Evolutionary conservation across 2,797 vertebrate species (phyloP).

Genomic region (Oryzias sinensis): DNA sequence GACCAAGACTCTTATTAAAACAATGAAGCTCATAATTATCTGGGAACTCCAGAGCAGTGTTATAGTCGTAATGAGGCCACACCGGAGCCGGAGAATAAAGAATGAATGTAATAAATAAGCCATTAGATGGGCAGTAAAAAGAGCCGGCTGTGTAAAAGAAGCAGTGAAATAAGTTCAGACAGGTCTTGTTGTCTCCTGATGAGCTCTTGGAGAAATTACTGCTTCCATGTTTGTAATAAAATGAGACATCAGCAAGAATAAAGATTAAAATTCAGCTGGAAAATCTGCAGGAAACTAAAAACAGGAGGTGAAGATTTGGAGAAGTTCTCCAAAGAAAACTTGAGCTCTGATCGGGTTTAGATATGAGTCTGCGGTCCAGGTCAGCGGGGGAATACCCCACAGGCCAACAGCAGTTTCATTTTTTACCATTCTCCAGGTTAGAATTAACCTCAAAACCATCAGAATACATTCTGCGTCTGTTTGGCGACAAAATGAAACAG

Average conservation of each 20-base stretch:
- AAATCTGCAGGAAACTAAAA: too few species aligned
- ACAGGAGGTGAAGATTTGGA: too few species aligned
- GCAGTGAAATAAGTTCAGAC: slow-evolving; percentile 67
- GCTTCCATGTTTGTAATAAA: slow-evolving; percentile 22
- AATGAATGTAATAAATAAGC: slow-evolving; percentile 84
- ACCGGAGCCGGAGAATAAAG: slow-evolving; percentile 80
- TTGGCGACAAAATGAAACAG: too few species aligned
- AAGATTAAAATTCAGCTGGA: too few species aligned
- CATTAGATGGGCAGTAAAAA: slow-evolving; percentile 80
- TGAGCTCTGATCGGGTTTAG: too few species aligned
- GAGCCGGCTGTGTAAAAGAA: slow-evolving; percentile 56
- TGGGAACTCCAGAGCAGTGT: slow-evolving; percentile 78
- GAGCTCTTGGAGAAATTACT: slow-evolving; percentile 54
- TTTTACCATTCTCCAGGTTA: too few species aligned
- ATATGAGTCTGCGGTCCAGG: too few species aligned
- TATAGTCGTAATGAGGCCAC: slow-evolving; percentile 81
- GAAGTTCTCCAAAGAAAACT: too few species aligned
- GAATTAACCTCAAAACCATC: too few species aligned
- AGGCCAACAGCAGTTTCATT: too few species aligned
- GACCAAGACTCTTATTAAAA: slow-evolving; percentile 83
- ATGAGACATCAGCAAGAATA: not conserved
- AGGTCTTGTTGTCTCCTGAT: slow-evolving; percentile 59
- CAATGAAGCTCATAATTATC: slow-evolving; percentile 83
- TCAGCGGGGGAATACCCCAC: too few species aligned
- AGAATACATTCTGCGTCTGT: too few species aligned